A percentile compares a stretch with the other conserved stretches of the same genome.
These are phyloP conservation scores for Idaea aversata DNA, from an alignment of 2,888 invertebrate genomes.

Conservation along the genomic window DNA sequence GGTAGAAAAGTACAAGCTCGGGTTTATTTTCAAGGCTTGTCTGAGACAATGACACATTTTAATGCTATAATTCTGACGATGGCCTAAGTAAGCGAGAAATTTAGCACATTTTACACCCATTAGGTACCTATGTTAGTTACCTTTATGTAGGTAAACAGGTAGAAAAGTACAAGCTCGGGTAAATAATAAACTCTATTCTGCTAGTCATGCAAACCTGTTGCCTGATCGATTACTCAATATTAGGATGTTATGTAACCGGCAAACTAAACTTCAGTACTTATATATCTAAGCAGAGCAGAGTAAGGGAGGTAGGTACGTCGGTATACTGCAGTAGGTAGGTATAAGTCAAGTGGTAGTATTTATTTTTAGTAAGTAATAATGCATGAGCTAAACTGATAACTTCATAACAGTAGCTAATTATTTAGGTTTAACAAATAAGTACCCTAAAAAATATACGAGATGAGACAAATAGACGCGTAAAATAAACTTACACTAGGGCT, in stretches of 20 bases:
- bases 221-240: constrained; percentile 10
- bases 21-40: constrained; percentile 24
- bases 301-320: not conserved
- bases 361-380: no score
- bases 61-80: not conserved
- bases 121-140: constrained; percentile 7
- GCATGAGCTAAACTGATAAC: no score
- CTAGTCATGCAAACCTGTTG: constrained; percentile 50
- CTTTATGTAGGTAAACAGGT: not conserved
- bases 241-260: not conserved
- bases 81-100: not conserved
- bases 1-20: constrained; percentile 12
- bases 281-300: no score
- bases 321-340: no score
- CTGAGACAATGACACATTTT: constrained; percentile 4
- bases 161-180: constrained; percentile 3
- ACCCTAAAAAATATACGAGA: constrained; percentile 1
- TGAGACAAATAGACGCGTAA: not conserved
- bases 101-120: not conserved
- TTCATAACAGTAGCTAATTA: no score
- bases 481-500: constrained; percentile 63
- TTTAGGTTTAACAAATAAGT: not conserved
- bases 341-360: no score
- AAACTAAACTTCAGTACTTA: not conserved
- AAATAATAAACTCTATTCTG: constrained; percentile 18